Conservation (phyloP, 2,888 invertebrate species). For the Aethes cnicana region DNA sequence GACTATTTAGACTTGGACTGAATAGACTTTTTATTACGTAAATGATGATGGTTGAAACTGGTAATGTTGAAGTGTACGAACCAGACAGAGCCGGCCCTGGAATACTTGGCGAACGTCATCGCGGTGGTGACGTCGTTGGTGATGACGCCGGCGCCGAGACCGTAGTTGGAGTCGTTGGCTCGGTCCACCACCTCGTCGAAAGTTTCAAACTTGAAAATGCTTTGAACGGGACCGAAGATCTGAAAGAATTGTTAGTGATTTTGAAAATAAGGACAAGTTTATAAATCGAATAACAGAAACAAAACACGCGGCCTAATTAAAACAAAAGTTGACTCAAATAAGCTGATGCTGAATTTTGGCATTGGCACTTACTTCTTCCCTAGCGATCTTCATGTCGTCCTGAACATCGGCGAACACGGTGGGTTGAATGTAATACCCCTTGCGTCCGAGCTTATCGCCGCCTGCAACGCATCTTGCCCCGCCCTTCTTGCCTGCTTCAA, state of each 20-base stretch:
- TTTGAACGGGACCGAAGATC: slow-evolving; percentile 97
- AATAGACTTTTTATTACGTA: no score
- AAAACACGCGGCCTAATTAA: no score
- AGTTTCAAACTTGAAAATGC: slow-evolving; percentile 91
- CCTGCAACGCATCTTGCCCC: slow-evolving; percentile 92
- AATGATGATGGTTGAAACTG: no score
- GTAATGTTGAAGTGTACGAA: no score
- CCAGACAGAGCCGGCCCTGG: slow-evolving; percentile 93
- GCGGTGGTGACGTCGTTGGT: slow-evolving; percentile 93
- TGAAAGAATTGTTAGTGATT: slow-evolving; percentile 47
- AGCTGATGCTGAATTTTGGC: no score
- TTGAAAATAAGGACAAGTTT: neutral
- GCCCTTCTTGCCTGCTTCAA: slow-evolving; percentile 88
- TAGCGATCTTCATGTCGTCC: slow-evolving; percentile 90
- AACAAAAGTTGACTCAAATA: no score
- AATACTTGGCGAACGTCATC: slow-evolving; percentile 88
- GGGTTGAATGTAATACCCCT: slow-evolving; percentile 90
- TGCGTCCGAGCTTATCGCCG: slow-evolving; percentile 85
- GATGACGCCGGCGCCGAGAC: slow-evolving; percentile 92
- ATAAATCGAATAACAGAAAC: neutral
- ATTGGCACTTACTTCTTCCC: slow-evolving; percentile 86
- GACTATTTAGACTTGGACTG: no score
- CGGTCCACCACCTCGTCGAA: slow-evolving; percentile 92
- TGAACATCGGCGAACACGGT: slow-evolving; percentile 90
- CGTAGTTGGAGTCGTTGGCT: slow-evolving; percentile 92